Conservation (phyloP, 2,113 vertebrate genomes). For the Thermophis baileyi region DNA sequence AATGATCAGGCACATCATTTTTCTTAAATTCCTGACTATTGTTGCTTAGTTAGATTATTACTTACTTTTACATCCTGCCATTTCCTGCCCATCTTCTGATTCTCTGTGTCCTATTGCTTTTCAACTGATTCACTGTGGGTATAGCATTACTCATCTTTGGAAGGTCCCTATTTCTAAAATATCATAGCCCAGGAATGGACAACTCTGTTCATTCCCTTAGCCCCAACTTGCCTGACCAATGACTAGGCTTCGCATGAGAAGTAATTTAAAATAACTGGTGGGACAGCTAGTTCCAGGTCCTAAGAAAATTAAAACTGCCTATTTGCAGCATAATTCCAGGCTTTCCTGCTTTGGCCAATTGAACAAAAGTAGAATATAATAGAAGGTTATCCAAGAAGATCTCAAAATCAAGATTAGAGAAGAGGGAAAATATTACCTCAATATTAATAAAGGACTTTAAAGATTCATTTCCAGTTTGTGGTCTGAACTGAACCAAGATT, state of each 20-base stretch:
- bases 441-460: background rate
- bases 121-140: background rate
- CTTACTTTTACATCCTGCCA: background rate
- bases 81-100: background rate
- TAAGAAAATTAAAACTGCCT: background rate
- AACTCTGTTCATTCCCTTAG: background rate
- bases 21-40: background rate
- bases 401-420: background rate
- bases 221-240: background rate
- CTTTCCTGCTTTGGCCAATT: background rate
- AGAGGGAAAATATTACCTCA: background rate
- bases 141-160: background rate
- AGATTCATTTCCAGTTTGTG: conserved; percentile 5
- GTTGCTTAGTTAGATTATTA: background rate
- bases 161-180: background rate
- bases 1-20: background rate
- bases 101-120: background rate
- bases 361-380: background rate
- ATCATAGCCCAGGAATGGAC: background rate
- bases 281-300: background rate
- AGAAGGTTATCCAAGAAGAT: background rate
- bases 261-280: background rate
- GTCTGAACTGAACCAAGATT: background rate
- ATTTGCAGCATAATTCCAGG: background rate
- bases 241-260: background rate